Evolutionary conservation across 2,113 vertebrate genomes (phyloP), one percentile per base, ranked within the genome.

Genomic region (Dryoscopus gambensis): DNA sequence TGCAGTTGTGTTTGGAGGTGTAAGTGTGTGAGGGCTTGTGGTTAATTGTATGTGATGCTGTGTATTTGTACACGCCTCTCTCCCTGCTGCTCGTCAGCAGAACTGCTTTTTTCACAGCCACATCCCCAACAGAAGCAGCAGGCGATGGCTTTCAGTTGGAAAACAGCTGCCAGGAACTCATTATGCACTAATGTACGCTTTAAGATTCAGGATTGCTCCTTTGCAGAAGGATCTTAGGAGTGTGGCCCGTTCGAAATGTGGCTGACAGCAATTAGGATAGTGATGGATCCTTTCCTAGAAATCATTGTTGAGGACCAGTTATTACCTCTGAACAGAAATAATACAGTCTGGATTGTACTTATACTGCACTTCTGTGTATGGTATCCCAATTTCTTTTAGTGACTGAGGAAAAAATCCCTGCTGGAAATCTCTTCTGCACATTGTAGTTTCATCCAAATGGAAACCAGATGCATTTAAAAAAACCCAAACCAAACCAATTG

Each of bases 101-200:
- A 69, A 28, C 89, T 52, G 81, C 62, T 53, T 81, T 73, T 92
- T 87, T 68, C 89, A 13, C 80, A 78, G 80, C 83, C 27, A 35
- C 64, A 35, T 88, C 50, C 5, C 37, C 90, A 81, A 55, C 84
- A 89, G 91, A 92, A 96, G 80, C 94, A 95, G 95, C 86, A 47
- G 94, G 95, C 3, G 7, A 63, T 88, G 89, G 53, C 68, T 93
- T 96, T 84, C 39, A 25, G 3, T 90, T 59, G 90, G 42, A 35
- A 65, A 97, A 70, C 80, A 92, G 91, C 91, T 89, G 93, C 89
- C 68, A 7, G 35, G 56, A 86, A 10, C 80, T 90, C 94, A 70
- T 93, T 95, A 81, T 23, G 33, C n/a, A 2, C 80, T 84, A 90
- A 89, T 40, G 20, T 65, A 39, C 37, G 13, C 55, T 70, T 37